Evolutionary conservation across 2,888 invertebrate species (phyloP).

Genomic region (Lycaena phlaeas): DNA sequence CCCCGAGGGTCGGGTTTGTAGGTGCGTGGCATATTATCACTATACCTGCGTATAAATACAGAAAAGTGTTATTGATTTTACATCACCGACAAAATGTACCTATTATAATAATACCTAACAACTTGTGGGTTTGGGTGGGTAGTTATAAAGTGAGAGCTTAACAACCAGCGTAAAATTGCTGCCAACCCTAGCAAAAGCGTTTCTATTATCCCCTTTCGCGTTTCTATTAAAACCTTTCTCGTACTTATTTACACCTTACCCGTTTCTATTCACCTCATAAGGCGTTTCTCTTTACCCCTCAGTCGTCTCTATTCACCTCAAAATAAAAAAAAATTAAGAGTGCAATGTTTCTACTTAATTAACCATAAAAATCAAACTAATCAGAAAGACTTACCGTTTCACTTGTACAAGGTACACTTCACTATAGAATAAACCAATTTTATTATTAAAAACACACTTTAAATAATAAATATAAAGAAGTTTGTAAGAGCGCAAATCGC

Average conservation of each 20-base stretch:
- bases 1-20: neutral
- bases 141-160: neutral
- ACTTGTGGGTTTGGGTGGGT: no score
- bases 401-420: no score
- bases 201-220: neutral
- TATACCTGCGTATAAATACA: neutral
- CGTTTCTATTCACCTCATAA: slow-evolving; percentile 3
- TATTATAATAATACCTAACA: no score
- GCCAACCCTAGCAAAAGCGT: neutral
- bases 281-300: neutral
- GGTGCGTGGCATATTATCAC: neutral
- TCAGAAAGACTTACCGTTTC: no score
- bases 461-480: no score
- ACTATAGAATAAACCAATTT: no score
- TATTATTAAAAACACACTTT: no score
- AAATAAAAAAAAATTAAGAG: no score
- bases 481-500: no score
- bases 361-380: no score
- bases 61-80: neutral
- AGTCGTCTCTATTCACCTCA: no score
- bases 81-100: neutral
- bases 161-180: neutral
- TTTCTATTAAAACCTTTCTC: neutral
- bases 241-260: neutral
- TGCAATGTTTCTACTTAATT: no score